Conservation (phyloP, 2,888 invertebrate species). For the Drosophila paramelanica region DNA sequence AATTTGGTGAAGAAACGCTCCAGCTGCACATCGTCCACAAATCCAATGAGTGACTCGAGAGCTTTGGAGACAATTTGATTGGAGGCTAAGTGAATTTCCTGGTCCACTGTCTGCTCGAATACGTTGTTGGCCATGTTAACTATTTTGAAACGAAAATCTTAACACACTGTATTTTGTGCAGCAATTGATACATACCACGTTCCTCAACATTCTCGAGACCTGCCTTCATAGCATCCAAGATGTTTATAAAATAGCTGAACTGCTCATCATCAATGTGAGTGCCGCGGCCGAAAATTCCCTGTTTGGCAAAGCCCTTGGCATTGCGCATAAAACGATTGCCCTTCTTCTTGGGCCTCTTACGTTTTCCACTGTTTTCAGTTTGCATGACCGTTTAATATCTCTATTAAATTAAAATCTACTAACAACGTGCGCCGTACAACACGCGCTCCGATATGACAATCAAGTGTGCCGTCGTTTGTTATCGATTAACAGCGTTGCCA, state of each 20-base stretch:
- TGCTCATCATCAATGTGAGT: conserved; percentile 89
- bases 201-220: conserved; percentile 90
- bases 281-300: conserved; percentile 90
- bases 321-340: conserved; percentile 86
- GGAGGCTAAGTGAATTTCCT: conserved; percentile 90
- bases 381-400: conserved; percentile 32
- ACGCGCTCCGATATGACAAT: conserved; percentile 22
- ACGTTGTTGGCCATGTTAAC: conserved; percentile 89
- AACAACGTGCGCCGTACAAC: conserved; percentile 47
- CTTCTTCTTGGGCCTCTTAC: conserved; percentile 72
- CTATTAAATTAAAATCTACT: conserved; percentile 8
- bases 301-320: conserved; percentile 91
- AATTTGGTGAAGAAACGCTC: conserved; percentile 88
- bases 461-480: conserved; percentile 4
- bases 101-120: conserved; percentile 89
- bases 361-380: conserved; percentile 44
- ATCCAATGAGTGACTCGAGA: conserved; percentile 90
- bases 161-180: background rate
- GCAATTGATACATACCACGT: conserved; percentile 86
- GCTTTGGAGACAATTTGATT: conserved; percentile 93
- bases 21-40: conserved; percentile 88
- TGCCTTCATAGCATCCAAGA: conserved; percentile 89
- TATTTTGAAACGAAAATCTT: conserved; percentile 38
- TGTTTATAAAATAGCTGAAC: conserved; percentile 91
- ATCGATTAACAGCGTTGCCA: conserved; percentile 39